A percentile compares a stretch with the other conserved stretches of the same genome.
phyloP scores from a whole-genome alignment of 2,888 invertebrate species.

The Mystacides longicornis region DNA sequence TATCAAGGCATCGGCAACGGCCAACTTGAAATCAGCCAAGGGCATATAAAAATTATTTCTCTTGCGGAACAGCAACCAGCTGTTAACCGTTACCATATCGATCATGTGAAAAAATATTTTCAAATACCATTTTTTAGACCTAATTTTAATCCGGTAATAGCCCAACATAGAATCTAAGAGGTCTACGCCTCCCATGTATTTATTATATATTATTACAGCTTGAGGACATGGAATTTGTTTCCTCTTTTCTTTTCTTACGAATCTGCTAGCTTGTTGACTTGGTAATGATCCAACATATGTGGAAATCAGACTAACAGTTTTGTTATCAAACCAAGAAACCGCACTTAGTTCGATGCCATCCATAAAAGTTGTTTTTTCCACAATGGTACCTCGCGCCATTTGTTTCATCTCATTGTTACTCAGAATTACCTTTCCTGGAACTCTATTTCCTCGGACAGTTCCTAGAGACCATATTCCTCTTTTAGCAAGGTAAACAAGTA shows the following conservation, averaged over 20 bases:
- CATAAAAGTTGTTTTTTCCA: constrained; percentile 4
- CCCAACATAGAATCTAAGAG: constrained; percentile 18
- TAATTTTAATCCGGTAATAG: constrained; percentile 7
- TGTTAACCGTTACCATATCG: constrained; percentile 21
- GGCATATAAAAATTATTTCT: constrained; percentile 6
- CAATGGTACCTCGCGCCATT: constrained; percentile 4
- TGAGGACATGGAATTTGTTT: constrained; percentile 24
- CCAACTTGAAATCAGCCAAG: constrained; percentile 3
- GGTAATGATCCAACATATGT: constrained; percentile 25
- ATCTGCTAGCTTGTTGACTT: constrained; percentile 20
- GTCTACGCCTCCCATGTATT: constrained; percentile 27
- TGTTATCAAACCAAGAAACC: constrained; percentile 26
- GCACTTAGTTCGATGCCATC: constrained; percentile 17
- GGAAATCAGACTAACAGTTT: constrained; percentile 24
- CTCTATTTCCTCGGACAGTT: constrained; percentile 4
- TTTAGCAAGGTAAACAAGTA: constrained; percentile 2
- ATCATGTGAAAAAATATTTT: constrained; percentile 26
- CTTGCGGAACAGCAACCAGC: constrained; percentile 16
- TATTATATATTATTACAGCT: constrained; percentile 25
- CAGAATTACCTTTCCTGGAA: constrained; percentile 1
- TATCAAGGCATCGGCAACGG: constrained; percentile 3
- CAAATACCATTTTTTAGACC: constrained; percentile 26
- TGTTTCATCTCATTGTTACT: constrained; percentile 6
- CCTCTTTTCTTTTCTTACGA: constrained; percentile 19
- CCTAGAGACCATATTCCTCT: constrained; percentile 3